Evolutionary conservation across 2,888 invertebrate genomes (phyloP).

Genomic region (Dichetophora obliterata): DNA sequence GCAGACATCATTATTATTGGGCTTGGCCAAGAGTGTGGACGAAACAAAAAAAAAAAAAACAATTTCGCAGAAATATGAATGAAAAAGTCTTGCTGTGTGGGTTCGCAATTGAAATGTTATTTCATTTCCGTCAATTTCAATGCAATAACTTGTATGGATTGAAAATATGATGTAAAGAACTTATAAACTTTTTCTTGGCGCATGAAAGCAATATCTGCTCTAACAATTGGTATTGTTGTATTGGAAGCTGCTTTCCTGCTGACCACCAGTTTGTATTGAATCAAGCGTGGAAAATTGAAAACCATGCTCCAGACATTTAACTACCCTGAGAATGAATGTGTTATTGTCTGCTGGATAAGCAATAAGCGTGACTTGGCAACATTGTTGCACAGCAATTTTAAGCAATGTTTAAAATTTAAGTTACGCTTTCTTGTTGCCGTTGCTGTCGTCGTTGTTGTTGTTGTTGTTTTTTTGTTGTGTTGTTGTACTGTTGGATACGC

Average conservation of each 20-base stretch:
- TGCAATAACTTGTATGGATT: not conserved
- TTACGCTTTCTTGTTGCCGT: too few relatives aligned
- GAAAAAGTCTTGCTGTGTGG: not conserved
- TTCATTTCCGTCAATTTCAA: slow-evolving; percentile 24
- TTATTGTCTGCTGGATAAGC: too few relatives aligned
- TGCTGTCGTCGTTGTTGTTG: too few relatives aligned
- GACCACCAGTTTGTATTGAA: not conserved
- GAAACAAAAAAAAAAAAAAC: not conserved
- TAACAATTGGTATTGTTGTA: not conserved
- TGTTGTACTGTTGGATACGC: too few relatives aligned
- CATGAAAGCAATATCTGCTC: not conserved
- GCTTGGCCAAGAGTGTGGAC: not conserved
- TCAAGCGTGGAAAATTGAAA: not conserved
- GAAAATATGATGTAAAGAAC: too few relatives aligned
- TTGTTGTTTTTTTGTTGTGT: too few relatives aligned
- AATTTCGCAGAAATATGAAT: not conserved
- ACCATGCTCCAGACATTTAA: too few relatives aligned
- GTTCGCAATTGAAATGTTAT: slow-evolving; percentile 60
- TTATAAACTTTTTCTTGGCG: too few relatives aligned
- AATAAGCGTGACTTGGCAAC: not conserved
- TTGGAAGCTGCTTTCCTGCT: not conserved
- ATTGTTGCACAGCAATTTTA: not conserved
- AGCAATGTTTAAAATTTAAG: too few relatives aligned
- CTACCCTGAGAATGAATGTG: too few relatives aligned
- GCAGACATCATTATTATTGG: not conserved